Base-by-base conservation (phyloP, 2,888 invertebrate genomes). In the Agrochola macilenta region DNA sequence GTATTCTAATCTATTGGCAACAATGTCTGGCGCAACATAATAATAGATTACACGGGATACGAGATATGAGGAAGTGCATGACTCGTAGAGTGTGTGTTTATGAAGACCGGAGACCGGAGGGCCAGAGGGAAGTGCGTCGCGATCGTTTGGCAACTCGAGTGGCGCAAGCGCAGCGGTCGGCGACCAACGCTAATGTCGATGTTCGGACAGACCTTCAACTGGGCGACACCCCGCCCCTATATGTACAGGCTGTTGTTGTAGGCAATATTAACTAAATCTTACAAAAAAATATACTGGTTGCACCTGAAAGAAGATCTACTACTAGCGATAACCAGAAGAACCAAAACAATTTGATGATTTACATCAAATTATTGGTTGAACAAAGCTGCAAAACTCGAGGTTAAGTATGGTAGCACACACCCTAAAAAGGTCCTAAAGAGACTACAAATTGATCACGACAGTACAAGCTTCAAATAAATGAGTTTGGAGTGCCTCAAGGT, bases 141-240 rank as follows among this genome's bases (percentile, higher is more conserved):
- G 90, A 88, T 87, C 90, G 92, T 95, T 94, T 94, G 92, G 94
- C 93, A 95, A 95, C 89, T 93, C 92, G 91, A 91, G 92, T 95
- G 94, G 91, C 91, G 96, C 93, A 95, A 95, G 91, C 91, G 95
- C 93, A 94, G 94, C 90, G 79, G 82, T 73, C 73, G 52, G 65
- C 70, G 72, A 79, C 81, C 72, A 78, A 74, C 84, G 79, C 79
- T 85, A 87, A 85, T 90, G 88, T 84, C 87, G 81, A 87, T 89
- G 87, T 82, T 87, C 78, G 76, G 74, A 43, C 80, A 60, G 89
- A 89, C 90, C 89, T 89, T 88, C 87, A 82, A 74, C 69, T 69
- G 52, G 73, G 75, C 72, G 81, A 78, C 84, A 83, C 84, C 91
- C 93, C 94, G 92, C 94, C 94, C 82, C 73, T 77, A 39, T 39